These are phyloP conservation scores for Pagetopsis macropterus DNA, from an alignment of 2,797 vertebrate species.

Conservation along the genomic window DNA sequence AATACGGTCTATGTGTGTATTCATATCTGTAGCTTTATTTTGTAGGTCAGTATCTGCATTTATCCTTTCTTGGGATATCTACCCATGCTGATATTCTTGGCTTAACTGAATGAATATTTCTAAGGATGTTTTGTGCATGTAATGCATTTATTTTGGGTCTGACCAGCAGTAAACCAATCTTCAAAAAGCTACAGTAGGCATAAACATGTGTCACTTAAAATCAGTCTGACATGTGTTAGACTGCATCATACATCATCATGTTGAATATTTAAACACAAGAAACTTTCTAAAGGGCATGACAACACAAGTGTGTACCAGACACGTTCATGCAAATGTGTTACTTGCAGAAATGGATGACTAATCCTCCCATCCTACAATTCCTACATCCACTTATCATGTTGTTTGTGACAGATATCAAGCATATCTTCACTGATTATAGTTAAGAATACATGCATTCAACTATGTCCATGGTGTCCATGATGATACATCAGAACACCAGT, in stretches of 20 bases:
- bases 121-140: constrained; percentile 47
- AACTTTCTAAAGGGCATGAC: constrained; percentile 31
- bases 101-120: constrained; percentile 19
- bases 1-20: constrained; percentile 2
- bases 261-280: constrained; percentile 26
- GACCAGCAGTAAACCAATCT: constrained; percentile 39
- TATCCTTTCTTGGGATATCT: constrained; percentile 20
- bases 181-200: constrained; percentile 12
- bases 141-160: constrained; percentile 49
- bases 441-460: constrained; percentile 21
- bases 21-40: constrained; percentile 33
- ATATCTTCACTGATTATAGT: background rate
- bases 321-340: background rate
- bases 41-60: constrained; percentile 8
- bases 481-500: constrained; percentile 35
- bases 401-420: background rate
- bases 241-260: constrained; percentile 39
- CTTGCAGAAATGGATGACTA: constrained; percentile 16
- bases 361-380: background rate
- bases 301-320: constrained; percentile 18
- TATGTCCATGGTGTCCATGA: constrained; percentile 18
- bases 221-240: constrained; percentile 50
- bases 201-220: constrained; percentile 31
- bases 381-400: constrained; percentile 1
- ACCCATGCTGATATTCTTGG: constrained; percentile 31